Evolutionary conservation across 2,797 vertebrate genomes (phyloP), one percentile per base, ranked within the genome.

Genomic region (Chelidonichthys spinosus): DNA sequence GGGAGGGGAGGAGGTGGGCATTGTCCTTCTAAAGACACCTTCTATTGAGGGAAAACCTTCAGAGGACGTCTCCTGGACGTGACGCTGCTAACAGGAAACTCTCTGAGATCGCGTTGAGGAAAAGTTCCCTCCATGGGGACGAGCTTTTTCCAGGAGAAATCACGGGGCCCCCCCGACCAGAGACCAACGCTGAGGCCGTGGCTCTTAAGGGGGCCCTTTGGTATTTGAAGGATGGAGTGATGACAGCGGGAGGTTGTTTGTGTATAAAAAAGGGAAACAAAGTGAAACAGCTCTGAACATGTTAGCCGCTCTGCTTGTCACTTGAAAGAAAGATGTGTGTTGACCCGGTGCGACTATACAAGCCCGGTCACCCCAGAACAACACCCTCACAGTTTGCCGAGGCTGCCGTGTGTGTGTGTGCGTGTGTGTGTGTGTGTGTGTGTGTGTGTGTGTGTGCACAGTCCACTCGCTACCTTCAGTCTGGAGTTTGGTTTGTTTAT

Each of bases 191-290:
- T 63, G 64, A 76, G 85, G 58, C 77, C 54, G 2, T 35, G 25
- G 40, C 85, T 90, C 82, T 88, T 79, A 56, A 84, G 69, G 89
- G 86, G 87, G 84, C 81, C 89, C 85, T 88, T 79, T 88, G 88
- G 89, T 85, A 91, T 91, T 89, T 93, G 89, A 93, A 83, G 89
- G 90, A 93, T 92, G 90, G 88, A 88, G 91, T 92, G 93, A 86
- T 92, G 93, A 94, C 91, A 93, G 92, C 84, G 63, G 79, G 84
- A 90, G 68, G 74, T 90, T 93, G 92, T 92, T 92, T 93, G 92
- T 93, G 88, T 91, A 76, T 87, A 81, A 88, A 87, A 85, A 86
- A 25, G 25, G 86, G 90, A 90, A 90, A 90, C 87, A 92, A 92
- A 93, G 88, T 79, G 81, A 92, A 90, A 87, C 90, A 88, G 88